Conservation (phyloP, 2,113 vertebrate species). For the Apus apus region DNA sequence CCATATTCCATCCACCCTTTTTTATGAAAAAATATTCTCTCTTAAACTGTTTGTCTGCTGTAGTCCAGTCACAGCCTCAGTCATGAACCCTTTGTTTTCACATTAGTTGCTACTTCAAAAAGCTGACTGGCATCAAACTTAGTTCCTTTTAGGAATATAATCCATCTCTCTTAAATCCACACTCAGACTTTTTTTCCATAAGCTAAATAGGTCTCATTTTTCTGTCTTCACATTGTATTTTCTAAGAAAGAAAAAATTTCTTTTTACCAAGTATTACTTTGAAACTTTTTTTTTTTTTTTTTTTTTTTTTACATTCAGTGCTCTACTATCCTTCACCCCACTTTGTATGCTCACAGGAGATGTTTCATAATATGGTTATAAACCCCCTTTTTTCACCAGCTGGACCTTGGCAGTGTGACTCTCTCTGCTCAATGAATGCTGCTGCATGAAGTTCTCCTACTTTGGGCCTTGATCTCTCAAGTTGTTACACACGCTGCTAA, state of each 20-base stretch:
- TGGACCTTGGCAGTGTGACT: background rate
- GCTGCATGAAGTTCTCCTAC: background rate
- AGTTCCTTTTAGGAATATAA: conserved; percentile 75
- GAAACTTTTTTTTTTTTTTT: background rate
- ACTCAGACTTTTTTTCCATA: conserved; percentile 61
- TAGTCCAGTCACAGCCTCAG: conserved; percentile 50
- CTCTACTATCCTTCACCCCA: background rate
- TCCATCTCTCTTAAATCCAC: conserved; percentile 59
- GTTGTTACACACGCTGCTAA: background rate
- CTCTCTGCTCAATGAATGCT: background rate
- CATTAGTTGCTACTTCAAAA: conserved; percentile 72
- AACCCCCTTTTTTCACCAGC: background rate
- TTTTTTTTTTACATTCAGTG: background rate
- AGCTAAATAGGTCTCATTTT: conserved; percentile 62
- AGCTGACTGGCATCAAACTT: conserved; percentile 70
- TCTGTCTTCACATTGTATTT: conserved; percentile 54
- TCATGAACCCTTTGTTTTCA: conserved; percentile 67
- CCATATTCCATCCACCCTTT: conserved; percentile 47
- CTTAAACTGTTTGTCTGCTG: conserved; percentile 62
- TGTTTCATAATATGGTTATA: background rate
- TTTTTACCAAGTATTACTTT: background rate
- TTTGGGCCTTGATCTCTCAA: conserved; percentile 19
- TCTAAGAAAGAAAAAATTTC: background rate
- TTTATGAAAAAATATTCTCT: conserved; percentile 50
- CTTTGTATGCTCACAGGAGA: background rate